Conservation (phyloP, 2,888 invertebrate species). For the Leucophora obtusa region DNA sequence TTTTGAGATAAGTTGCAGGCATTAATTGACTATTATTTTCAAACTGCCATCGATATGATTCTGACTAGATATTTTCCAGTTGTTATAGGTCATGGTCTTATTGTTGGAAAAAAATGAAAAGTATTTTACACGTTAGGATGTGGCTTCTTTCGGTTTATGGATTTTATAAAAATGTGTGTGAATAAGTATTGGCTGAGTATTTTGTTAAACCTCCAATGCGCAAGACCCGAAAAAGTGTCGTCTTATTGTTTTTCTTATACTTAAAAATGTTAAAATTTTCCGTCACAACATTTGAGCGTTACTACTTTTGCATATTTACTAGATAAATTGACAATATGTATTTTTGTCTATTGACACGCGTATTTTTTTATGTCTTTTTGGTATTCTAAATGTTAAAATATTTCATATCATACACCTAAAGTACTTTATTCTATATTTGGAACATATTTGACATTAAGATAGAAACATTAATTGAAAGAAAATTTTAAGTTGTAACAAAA, state of each 20-base stretch:
- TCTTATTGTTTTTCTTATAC: no score
- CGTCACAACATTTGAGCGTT: neutral
- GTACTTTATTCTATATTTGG: neutral
- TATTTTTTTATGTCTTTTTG: conserved; percentile 3
- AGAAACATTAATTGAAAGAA: neutral
- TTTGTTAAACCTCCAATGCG: neutral
- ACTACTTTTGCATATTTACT: conserved; percentile 1
- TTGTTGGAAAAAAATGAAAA: conserved; percentile 11
- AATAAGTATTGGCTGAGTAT: neutral
- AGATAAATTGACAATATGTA: neutral
- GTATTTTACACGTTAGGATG: neutral
- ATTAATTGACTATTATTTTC: no score
- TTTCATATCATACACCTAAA: neutral
- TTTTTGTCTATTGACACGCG: neutral
- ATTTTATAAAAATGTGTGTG: neutral
- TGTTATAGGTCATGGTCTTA: conserved; percentile 47
- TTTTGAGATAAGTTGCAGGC: no score
- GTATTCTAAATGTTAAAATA: conserved; percentile 9
- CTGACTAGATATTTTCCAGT: conserved; percentile 24
- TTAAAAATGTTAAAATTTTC: no score
- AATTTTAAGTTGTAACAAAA: neutral
- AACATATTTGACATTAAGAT: neutral
- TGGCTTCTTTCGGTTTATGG: neutral
- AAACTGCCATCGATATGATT: neutral
- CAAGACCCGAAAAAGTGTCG: no score